These are phyloP conservation scores for Volucella bombylans DNA, from an alignment of 2,888 invertebrate species.

Conservation along the genomic window DNA sequence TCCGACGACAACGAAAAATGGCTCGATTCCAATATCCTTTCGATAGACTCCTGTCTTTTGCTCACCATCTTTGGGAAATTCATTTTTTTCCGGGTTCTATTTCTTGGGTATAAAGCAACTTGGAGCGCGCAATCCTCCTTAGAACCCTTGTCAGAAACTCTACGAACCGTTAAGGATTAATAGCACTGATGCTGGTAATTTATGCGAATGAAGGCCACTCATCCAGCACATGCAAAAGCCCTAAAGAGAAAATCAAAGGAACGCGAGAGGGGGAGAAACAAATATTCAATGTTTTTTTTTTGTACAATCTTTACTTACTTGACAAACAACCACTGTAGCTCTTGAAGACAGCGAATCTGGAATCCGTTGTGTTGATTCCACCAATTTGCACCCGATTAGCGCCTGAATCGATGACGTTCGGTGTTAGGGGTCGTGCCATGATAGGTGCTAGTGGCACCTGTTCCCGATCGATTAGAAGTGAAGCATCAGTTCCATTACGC, in stretches of 20 bases:
- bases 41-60: slow-evolving; percentile 24
- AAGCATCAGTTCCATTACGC: slow-evolving; percentile 88
- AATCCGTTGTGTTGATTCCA: slow-evolving; percentile 92
- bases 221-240: slow-evolving; percentile 34
- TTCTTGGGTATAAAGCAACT: slow-evolving; percentile 34
- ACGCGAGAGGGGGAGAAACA: slow-evolving; percentile 25
- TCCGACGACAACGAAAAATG: slow-evolving; percentile 41
- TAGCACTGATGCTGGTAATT: slow-evolving; percentile 76
- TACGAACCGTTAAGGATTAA: slow-evolving; percentile 78
- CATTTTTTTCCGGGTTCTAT: slow-evolving; percentile 32
- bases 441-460: slow-evolving; percentile 88
- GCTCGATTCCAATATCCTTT: slow-evolving; percentile 60
- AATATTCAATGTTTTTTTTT: slow-evolving; percentile 82
- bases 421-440: slow-evolving; percentile 87
- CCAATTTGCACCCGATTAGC: slow-evolving; percentile 93
- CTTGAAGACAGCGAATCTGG: slow-evolving; percentile 91
- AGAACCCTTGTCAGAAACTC: slow-evolving; percentile 76
- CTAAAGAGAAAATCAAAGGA: background rate
- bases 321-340: slow-evolving; percentile 95
- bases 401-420: slow-evolving; percentile 86
- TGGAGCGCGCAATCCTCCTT: slow-evolving; percentile 27
- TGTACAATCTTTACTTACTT: slow-evolving; percentile 88
- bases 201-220: slow-evolving; percentile 72
- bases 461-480: slow-evolving; percentile 89
- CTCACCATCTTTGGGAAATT: slow-evolving; percentile 20